Evolutionary conservation across 2,113 vertebrate species (phyloP).

Genomic region (Pleuronectes platessa): DNA sequence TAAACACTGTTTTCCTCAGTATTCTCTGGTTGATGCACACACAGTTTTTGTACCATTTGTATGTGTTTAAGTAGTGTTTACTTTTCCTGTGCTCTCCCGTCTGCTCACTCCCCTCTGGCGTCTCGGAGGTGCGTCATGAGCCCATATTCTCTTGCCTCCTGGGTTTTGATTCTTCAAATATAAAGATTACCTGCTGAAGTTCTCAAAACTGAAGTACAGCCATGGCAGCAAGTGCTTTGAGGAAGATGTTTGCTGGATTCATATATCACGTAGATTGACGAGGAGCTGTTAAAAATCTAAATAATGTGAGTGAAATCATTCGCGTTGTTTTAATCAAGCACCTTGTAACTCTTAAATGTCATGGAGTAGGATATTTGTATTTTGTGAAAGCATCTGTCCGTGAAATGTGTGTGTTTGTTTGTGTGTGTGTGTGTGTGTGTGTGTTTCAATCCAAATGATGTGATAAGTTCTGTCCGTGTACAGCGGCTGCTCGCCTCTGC

Average conservation of each 20-base stretch:
- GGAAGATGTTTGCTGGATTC: neutral
- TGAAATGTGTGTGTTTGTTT: constrained; percentile 8
- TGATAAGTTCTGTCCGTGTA: neutral
- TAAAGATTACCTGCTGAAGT: neutral
- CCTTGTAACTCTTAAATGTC: constrained; percentile 22
- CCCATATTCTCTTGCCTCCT: neutral
- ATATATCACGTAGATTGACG: too few species aligned
- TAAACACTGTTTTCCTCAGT: constrained; percentile 3
- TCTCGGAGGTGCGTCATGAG: neutral
- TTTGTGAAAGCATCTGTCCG: constrained; percentile 3
- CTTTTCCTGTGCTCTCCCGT: neutral
- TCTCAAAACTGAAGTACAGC: neutral
- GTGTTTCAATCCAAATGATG: constrained; percentile 5
- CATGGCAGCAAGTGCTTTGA: neutral
- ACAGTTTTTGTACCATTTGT: neutral
- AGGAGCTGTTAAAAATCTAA: neutral
- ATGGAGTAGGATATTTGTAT: neutral
- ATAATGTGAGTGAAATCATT: constrained; percentile 35
- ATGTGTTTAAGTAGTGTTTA: neutral
- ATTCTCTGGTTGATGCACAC: neutral
- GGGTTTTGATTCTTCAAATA: neutral
- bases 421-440: constrained; percentile 21
- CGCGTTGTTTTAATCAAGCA: constrained; percentile 44
- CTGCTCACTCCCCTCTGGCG: neutral
- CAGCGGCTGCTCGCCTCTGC: neutral